phyloP scores from a whole-genome alignment of 2,797 vertebrate genomes.

The Phoeniculus purpureus region DNA sequence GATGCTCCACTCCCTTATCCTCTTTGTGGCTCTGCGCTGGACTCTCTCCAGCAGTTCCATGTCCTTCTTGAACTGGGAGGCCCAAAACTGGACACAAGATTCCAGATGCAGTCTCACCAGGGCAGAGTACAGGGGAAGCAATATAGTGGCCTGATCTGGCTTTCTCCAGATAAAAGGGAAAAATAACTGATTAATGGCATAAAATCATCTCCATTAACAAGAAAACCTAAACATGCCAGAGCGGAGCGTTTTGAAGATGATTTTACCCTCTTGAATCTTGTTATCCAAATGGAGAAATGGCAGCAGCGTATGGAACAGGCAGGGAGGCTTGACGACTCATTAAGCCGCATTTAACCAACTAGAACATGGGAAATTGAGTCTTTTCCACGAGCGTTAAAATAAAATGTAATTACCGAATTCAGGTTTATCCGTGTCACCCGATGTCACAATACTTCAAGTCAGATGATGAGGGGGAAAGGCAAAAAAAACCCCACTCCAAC shows the following conservation, averaged over 20 bases:
- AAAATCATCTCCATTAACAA: not conserved
- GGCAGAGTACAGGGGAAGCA: not conserved
- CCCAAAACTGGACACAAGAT: too few relatives aligned
- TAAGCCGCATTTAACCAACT: not conserved
- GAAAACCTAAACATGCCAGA: not conserved
- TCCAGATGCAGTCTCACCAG: too few relatives aligned
- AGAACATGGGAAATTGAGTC: not conserved
- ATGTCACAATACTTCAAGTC: conserved; percentile 68
- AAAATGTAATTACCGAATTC: conserved; percentile 58
- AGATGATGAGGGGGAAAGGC: conserved; percentile 23
- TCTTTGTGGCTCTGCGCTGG: too few relatives aligned
- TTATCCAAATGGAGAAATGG: not conserved
- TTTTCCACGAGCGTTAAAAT: conserved; percentile 23
- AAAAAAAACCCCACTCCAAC: conserved; percentile 13
- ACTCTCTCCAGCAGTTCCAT: too few relatives aligned
- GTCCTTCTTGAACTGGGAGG: too few relatives aligned
- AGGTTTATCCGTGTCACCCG: conserved; percentile 45
- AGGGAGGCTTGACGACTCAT: conserved; percentile 1
- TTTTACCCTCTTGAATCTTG: not conserved
- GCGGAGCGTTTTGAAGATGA: not conserved
- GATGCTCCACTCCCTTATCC: too few relatives aligned
- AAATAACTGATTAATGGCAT: not conserved
- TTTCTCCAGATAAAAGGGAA: not conserved
- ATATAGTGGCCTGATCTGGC: not conserved
- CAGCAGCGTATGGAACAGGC: not conserved